Base-by-base conservation (phyloP, 2,888 invertebrate genomes). In the Caenorhabditis angaria region DNA sequence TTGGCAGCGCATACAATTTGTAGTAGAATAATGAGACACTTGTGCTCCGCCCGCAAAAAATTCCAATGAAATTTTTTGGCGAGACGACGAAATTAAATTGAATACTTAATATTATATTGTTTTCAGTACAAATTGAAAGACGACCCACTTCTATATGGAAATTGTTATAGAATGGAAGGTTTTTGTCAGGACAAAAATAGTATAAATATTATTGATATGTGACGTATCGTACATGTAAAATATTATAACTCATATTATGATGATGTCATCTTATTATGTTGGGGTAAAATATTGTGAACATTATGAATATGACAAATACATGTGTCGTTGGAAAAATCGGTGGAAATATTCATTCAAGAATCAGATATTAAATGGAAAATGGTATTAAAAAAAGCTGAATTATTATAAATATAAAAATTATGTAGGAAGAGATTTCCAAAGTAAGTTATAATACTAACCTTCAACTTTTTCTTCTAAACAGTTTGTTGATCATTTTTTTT, bases 41-140 rank as follows among this genome's bases (percentile, higher is more conserved):
- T 41, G 41, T 41, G 41, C 14, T 41, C 14, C 18, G 5, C 41
- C 18, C 41, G 3, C 14, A 41, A 14, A 41, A 14, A 41, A 41
- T 41, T 3, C 3, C 10, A 41, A 41, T 41, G 14, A 41, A 18
- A 41, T 14, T 14, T 18, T 12, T 12, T 41, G 14, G 14, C 10
- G 18, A 41, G 3, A 41, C 2, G 6, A 41, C 3, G 3, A 14
- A 41, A 41, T 12, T 41, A 14, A 14, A 41, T 41, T 12, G 41
- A 41, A 41, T 41, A 41, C 41, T 18, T 41, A 41, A 41, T 41
- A 41, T 41, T 41, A 41, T 41, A 41, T 41, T 41, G 41, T 41
- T 41, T 41, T 41, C 41, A 41, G 41, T 41, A 41, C 41, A 41
- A 41, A 12, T 41, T 41, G 41, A n/a, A n/a, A n/a, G n/a, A n/a